Percentiles rank a stretch among this genome's conserved stretches.
Evolutionary conservation across 2,888 invertebrate species (phyloP).

Genomic region (Heliconius erato): DNA sequence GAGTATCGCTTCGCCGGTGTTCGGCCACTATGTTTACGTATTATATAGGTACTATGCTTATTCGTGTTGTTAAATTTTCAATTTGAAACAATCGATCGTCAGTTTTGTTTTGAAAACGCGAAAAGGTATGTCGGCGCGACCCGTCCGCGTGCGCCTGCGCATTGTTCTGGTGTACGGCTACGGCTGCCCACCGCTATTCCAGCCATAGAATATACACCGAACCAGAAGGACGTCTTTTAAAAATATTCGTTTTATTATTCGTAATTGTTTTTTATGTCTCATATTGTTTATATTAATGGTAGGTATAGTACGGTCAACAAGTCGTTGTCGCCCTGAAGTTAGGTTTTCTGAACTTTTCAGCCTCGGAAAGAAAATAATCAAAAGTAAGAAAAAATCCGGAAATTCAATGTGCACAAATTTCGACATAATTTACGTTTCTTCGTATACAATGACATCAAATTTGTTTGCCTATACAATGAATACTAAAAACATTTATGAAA

Average conservation of each 20-base stretch:
- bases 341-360: too few relatives aligned
- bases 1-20: slow-evolving; percentile 58
- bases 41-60: slow-evolving; percentile 71
- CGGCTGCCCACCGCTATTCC: slow-evolving; percentile 69
- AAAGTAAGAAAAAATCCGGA: too few relatives aligned
- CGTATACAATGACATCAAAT: not conserved
- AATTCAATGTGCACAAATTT: too few relatives aligned
- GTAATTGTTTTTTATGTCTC: not conserved
- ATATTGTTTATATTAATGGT: not conserved
- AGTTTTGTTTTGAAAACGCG: slow-evolving; percentile 82
- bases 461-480: not conserved
- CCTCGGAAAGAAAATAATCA: too few relatives aligned
- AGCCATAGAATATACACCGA: slow-evolving; percentile 50
- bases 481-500: not conserved
- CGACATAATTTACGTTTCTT: too few relatives aligned
- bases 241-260: not conserved
- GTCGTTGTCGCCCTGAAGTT: too few relatives aligned
- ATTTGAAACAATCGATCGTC: slow-evolving; percentile 77
- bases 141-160: slow-evolving; percentile 67
- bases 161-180: slow-evolving; percentile 74
- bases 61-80: slow-evolving; percentile 80
- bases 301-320: too few relatives aligned
- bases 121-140: slow-evolving; percentile 62
- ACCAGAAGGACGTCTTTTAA: slow-evolving; percentile 11
- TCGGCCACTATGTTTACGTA: slow-evolving; percentile 72